These are phyloP conservation scores for Oreochromis mossambicus DNA, from an alignment of 2,797 vertebrate genomes.

Conservation along the genomic window DNA sequence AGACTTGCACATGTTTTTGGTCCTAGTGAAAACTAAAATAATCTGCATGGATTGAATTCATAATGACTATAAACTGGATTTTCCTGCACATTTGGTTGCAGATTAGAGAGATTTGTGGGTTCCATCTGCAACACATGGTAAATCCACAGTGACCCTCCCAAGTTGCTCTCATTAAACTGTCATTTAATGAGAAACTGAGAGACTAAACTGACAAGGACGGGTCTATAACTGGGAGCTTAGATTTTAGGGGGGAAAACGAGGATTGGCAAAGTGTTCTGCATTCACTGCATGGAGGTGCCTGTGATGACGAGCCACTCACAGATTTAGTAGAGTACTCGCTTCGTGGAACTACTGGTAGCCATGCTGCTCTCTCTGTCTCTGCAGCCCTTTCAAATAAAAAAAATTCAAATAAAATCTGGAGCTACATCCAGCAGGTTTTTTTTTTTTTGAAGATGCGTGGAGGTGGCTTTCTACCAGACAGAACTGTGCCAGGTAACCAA, in stretches of 20 bases:
- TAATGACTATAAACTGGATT: slow-evolving; percentile 31
- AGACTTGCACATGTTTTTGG: neutral
- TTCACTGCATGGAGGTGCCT: slow-evolving; percentile 32
- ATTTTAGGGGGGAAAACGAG: neutral
- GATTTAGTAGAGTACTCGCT: neutral
- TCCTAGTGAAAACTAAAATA: slow-evolving; percentile 28
- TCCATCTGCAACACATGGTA: slow-evolving; percentile 54
- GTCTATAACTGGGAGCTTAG: neutral
- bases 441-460: neutral
- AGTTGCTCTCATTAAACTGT: slow-evolving; percentile 1
- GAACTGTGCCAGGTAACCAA: neutral
- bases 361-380: neutral
- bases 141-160: slow-evolving; percentile 27
- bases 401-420: neutral
- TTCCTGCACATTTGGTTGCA: slow-evolving; percentile 13
- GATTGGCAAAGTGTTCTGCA: slow-evolving; percentile 16
- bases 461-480: neutral
- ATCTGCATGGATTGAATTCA: slow-evolving; percentile 39
- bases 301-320: slow-evolving; percentile 30
- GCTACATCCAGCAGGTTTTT: neutral
- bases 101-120: slow-evolving; percentile 49
- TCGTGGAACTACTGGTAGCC: neutral
- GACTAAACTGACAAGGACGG: neutral
- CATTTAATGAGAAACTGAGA: neutral
- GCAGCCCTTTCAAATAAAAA: neutral